phyloP scores from a whole-genome alignment of 2,888 invertebrate species.

The Falcaria lacertinaria region DNA sequence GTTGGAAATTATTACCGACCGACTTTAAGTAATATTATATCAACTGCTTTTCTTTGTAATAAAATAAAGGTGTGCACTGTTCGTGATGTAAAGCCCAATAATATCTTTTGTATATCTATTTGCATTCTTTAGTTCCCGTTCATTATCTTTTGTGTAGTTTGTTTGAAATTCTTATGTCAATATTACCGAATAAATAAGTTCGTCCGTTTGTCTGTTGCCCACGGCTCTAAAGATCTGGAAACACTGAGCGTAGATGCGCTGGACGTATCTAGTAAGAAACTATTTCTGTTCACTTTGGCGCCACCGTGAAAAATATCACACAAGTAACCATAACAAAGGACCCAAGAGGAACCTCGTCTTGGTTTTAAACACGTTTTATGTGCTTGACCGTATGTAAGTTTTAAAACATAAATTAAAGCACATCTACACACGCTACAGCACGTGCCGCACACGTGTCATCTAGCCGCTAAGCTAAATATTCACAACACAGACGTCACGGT shows the following conservation, averaged over 20 bases:
- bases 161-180: too few relatives aligned
- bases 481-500: not conserved
- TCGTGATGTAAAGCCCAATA: too few relatives aligned
- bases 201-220: too few relatives aligned
- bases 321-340: constrained; percentile 8
- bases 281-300: not conserved
- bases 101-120: too few relatives aligned
- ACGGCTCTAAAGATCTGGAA: too few relatives aligned
- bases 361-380: constrained; percentile 4
- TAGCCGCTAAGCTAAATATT: not conserved
- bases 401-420: not conserved
- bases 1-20: too few relatives aligned
- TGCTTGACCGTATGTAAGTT: not conserved
- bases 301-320: constrained; percentile 13
- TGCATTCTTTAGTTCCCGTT: too few relatives aligned
- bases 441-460: not conserved
- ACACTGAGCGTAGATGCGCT: not conserved
- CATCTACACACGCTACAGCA: not conserved
- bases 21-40: too few relatives aligned
- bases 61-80: too few relatives aligned
- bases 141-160: too few relatives aligned
- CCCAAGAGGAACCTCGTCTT: constrained; percentile 3
- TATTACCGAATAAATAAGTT: too few relatives aligned
- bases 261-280: not conserved
- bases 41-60: too few relatives aligned